These are phyloP conservation scores for Melinaea menophilus DNA, from an alignment of 2,888 invertebrate species.

Conservation along the genomic window DNA sequence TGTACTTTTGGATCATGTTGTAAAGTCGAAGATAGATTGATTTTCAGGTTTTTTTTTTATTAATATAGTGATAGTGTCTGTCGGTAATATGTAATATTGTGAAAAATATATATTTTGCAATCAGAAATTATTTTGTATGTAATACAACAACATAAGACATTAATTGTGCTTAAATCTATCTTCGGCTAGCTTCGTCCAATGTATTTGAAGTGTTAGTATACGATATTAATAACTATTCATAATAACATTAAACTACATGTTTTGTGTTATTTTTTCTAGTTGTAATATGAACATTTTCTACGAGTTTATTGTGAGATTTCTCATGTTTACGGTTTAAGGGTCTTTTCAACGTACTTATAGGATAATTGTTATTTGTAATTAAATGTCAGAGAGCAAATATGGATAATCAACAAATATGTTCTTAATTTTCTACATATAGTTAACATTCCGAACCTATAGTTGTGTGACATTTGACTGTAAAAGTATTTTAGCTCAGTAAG, in stretches of 20 bases:
- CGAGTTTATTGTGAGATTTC: conserved; percentile 29
- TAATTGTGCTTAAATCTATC: too few relatives aligned
- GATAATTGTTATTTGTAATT: conserved; percentile 18
- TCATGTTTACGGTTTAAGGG: conserved; percentile 30
- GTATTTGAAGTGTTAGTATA: conserved; percentile 38
- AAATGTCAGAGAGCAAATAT: conserved; percentile 8
- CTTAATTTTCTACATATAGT: not conserved
- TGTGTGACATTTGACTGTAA: too few relatives aligned
- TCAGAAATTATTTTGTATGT: too few relatives aligned
- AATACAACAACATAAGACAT: too few relatives aligned
- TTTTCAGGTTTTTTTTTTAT: too few relatives aligned
- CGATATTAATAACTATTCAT: conserved; percentile 28
- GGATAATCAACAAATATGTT: not conserved
- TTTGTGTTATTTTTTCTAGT: conserved; percentile 13
- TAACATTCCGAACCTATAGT: not conserved
- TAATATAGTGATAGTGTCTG: too few relatives aligned
- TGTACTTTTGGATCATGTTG: too few relatives aligned
- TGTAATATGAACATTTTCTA: conserved; percentile 28
- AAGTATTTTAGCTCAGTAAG: too few relatives aligned
- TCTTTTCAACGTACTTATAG: conserved; percentile 21
- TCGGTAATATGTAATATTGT: too few relatives aligned
- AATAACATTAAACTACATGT: conserved; percentile 10
- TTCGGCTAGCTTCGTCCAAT: conserved; percentile 5
- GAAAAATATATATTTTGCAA: too few relatives aligned
- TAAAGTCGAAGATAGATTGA: too few relatives aligned